Evolutionary conservation across 2,888 invertebrate genomes (phyloP).

Genomic region (Serrognathus titanus): DNA sequence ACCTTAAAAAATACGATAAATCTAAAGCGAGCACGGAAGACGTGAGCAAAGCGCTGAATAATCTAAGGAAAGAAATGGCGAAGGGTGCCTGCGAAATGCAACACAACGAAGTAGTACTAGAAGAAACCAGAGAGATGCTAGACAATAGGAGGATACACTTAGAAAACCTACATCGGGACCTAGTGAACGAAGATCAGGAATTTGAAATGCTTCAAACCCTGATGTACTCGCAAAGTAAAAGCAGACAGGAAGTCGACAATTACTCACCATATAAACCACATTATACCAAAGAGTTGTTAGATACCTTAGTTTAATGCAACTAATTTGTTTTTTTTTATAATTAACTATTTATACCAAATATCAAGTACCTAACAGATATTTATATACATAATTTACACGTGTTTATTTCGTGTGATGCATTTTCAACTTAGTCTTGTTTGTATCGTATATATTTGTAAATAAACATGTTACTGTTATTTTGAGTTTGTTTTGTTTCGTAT

Average conservation of each 20-base stretch:
- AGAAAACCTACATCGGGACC: slow-evolving; percentile 42
- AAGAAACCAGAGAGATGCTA: slow-evolving; percentile 45
- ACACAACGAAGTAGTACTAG: slow-evolving; percentile 47
- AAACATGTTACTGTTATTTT: slow-evolving; percentile 16
- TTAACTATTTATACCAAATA: slow-evolving; percentile 47
- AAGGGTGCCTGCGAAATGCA: slow-evolving; percentile 49
- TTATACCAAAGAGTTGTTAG: slow-evolving; percentile 50
- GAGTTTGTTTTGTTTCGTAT: not conserved
- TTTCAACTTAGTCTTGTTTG: slow-evolving; percentile 5
- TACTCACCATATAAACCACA: slow-evolving; percentile 36
- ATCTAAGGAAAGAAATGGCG: slow-evolving; percentile 44
- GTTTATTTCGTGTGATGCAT: slow-evolving; percentile 13
- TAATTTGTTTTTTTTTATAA: slow-evolving; percentile 17
- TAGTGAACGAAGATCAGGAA: slow-evolving; percentile 45
- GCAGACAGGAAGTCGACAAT: slow-evolving; percentile 16
- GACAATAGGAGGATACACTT: slow-evolving; percentile 37
- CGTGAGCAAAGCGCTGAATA: slow-evolving; percentile 37
- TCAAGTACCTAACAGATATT: slow-evolving; percentile 44
- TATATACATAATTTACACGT: slow-evolving; percentile 17
- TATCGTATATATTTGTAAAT: slow-evolving; percentile 18
- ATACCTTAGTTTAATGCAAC: slow-evolving; percentile 47
- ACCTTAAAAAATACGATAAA: slow-evolving; percentile 49
- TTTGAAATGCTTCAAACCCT: slow-evolving; percentile 48
- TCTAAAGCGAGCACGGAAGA: slow-evolving; percentile 37
- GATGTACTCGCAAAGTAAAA: slow-evolving; percentile 36